Evolutionary conservation across 2,888 invertebrate species (phyloP).

Genomic region (Xylota sylvarum): DNA sequence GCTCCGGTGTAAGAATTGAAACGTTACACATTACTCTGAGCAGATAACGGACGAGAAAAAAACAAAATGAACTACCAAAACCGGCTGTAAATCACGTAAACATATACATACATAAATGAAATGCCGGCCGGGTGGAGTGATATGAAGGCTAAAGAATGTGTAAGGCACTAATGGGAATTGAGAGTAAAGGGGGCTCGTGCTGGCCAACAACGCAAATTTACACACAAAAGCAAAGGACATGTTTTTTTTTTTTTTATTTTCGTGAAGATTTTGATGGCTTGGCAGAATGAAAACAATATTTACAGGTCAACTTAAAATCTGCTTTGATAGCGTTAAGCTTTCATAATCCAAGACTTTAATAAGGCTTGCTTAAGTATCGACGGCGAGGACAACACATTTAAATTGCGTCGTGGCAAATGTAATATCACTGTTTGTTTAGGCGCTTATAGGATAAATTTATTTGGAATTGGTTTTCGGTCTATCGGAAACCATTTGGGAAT

Average conservation of each 20-base stretch:
- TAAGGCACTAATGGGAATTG: neutral
- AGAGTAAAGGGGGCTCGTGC: neutral
- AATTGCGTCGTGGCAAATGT: neutral
- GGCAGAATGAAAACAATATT: constrained; percentile 1
- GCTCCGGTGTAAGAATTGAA: constrained; percentile 50
- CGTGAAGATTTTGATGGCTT: neutral
- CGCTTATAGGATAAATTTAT: neutral
- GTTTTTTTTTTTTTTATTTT: neutral
- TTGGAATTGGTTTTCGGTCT: neutral
- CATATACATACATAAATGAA: constrained; percentile 15
- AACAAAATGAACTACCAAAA: neutral
- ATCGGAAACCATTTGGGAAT: neutral
- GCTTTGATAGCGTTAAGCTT: constrained; percentile 23
- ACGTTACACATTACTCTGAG: constrained; percentile 18
- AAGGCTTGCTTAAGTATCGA: neutral
- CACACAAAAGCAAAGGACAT: neutral
- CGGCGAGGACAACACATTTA: neutral
- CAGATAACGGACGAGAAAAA: constrained; percentile 23
- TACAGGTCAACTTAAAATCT: constrained; percentile 10
- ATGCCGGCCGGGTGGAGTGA: constrained; percentile 50
- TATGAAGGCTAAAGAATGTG: neutral
- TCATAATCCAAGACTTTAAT: neutral
- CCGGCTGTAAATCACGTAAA: constrained; percentile 56
- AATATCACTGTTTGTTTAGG: constrained; percentile 3
- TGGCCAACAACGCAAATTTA: neutral